Base-by-base conservation (phyloP, 2,113 vertebrate genomes). In the Sprattus sprattus region DNA sequence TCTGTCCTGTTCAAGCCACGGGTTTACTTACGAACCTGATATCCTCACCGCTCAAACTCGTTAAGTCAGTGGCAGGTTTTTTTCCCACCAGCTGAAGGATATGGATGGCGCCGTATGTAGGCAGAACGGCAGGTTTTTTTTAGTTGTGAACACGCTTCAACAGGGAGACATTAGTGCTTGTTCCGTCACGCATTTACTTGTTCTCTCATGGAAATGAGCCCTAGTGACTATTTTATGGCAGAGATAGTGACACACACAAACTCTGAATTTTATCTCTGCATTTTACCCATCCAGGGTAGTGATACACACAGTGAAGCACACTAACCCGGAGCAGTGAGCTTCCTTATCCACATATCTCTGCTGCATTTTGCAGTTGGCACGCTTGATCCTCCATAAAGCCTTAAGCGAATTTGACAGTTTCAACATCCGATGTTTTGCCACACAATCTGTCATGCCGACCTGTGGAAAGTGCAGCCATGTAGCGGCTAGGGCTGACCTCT, bases 401-500 rank as follows among this genome's bases (percentile, higher is more conserved):
- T 39, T 15, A 78, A 44, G 28, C 39, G 54, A 60, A 22, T 60
- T 60, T 60, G 71, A 32, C 71, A 78, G 71, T 78, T 32, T 15
- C 71, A 5, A 15, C 32, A 78, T 78, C 71, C 71, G 3, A 32
- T 78, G 71, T 78, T 75, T 32, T 78, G 71, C 25, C 71, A 78
- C 71, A 78, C 71, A 78, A 15, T 78, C 71, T 78, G 28, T 32
- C 28, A 67, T 25, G n/a, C n/a, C 2, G 13, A 15, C 71, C 71
- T 39, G 32, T 39, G 11, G 13, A 44, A 44, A 78, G 71, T 78
- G 71, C 71, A 78, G 32, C 32, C 8, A 4, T 78, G 32, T 4
- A 32, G 28, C 39, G 71, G 39, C 39, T 78, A 11, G 28, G 32
- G 32, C 15, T 78, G 89, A 54, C 60, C 83, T 84, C 80, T 82